Percentiles rank a stretch among this genome's conserved stretches.
phyloP scores from a whole-genome alignment of 2,888 invertebrate species.

The Hedychridium roseum region DNA sequence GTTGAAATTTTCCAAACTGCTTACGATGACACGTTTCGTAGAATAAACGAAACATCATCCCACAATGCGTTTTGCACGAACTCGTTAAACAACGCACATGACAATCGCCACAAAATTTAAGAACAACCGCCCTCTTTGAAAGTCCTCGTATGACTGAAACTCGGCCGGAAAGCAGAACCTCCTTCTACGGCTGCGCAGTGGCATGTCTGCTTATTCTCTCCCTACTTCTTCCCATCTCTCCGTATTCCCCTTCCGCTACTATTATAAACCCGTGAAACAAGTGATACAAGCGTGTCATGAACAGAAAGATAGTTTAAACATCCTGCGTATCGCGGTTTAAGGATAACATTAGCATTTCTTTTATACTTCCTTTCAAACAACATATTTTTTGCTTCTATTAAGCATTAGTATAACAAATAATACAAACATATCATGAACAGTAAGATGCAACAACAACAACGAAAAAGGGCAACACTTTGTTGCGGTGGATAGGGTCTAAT shows the following conservation, averaged over 20 bases:
- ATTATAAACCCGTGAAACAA: background rate
- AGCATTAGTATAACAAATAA: background rate
- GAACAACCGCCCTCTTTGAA: slow-evolving; percentile 1
- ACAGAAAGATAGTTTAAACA: background rate
- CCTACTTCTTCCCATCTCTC: slow-evolving; percentile 1
- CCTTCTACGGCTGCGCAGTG: slow-evolving; percentile 6
- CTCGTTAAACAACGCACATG: background rate
- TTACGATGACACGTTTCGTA: slow-evolving; percentile 8
- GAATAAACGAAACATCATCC: slow-evolving; percentile 14
- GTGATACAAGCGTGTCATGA: background rate
- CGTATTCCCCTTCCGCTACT: background rate
- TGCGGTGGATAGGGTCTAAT: too few species aligned
- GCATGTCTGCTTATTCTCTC: slow-evolving; percentile 28
- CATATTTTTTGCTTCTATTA: background rate
- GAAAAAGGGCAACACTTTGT: too few species aligned
- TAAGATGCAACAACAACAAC: too few species aligned
- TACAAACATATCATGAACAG: too few species aligned
- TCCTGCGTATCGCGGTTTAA: background rate
- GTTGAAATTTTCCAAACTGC: background rate
- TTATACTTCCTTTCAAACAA: too few species aligned
- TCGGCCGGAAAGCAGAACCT: slow-evolving; percentile 2
- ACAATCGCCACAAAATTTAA: slow-evolving; percentile 1
- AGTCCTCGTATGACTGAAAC: slow-evolving; percentile 21
- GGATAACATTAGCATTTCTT: too few species aligned
- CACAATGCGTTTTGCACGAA: background rate